These are phyloP conservation scores for Latrodectus geometricus DNA, from an alignment of 1,140 invertebrate species.

Conservation along the genomic window DNA sequence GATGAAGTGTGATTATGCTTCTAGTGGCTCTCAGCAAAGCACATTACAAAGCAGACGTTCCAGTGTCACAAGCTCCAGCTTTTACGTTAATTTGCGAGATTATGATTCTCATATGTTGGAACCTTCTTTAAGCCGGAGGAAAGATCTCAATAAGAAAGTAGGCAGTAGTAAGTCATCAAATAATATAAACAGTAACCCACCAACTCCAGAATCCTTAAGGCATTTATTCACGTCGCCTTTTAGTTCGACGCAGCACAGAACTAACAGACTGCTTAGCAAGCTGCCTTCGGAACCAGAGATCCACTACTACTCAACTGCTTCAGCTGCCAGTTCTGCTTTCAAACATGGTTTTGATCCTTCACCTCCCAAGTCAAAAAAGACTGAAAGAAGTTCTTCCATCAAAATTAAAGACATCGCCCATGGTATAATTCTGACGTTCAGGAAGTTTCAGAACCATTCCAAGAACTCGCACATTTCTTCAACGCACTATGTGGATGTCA, in stretches of 20 bases:
- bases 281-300: slow-evolving; percentile 34
- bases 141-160: neutral
- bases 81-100: slow-evolving; percentile 46
- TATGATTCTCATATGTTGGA: slow-evolving; percentile 55
- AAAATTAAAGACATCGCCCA: slow-evolving; percentile 56
- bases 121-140: neutral
- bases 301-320: slow-evolving; percentile 50
- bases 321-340: slow-evolving; percentile 46
- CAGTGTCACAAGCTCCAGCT: slow-evolving; percentile 41
- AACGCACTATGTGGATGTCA: slow-evolving; percentile 43
- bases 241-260: slow-evolving; percentile 22
- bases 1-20: slow-evolving; percentile 49
- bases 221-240: slow-evolving; percentile 51
- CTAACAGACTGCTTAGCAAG: slow-evolving; percentile 10
- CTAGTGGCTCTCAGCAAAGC: slow-evolving; percentile 45
- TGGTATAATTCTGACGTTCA: slow-evolving; percentile 49
- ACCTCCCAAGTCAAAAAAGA: slow-evolving; percentile 39
- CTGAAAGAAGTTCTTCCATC: slow-evolving; percentile 47
- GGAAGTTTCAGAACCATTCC: slow-evolving; percentile 50
- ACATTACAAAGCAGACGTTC: slow-evolving; percentile 43
- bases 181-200: slow-evolving; percentile 36
- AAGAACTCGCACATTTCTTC: slow-evolving; percentile 31
- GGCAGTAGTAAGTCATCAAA: slow-evolving; percentile 7
- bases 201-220: slow-evolving; percentile 47
- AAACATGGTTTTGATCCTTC: slow-evolving; percentile 45